phyloP scores from a whole-genome alignment of 1,140 invertebrate species.

The Lamellibrachia luymesi region DNA sequence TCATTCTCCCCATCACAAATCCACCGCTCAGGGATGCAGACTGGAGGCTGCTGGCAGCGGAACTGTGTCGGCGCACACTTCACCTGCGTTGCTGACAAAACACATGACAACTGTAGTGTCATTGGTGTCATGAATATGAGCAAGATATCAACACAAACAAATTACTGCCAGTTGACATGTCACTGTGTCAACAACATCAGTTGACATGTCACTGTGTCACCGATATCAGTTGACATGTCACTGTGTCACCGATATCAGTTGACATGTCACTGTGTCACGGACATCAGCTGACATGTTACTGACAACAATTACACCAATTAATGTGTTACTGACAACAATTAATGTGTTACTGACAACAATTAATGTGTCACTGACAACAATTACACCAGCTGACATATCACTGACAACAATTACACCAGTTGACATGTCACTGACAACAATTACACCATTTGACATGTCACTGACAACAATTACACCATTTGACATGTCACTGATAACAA shows the following conservation, averaged over 20 bases:
- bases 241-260: too few species aligned
- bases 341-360: neutral
- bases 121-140: neutral
- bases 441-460: too few species aligned
- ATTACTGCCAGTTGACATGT: neutral
- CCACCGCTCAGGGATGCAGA: constrained; percentile 12
- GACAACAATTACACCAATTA: neutral
- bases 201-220: too few species aligned
- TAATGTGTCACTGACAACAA: neutral
- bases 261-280: neutral
- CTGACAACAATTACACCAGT: too few species aligned
- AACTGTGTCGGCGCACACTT: neutral
- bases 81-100: neutral
- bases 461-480: too few species aligned
- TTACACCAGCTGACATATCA: neutral
- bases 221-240: too few species aligned
- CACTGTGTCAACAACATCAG: too few species aligned
- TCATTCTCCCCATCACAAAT: constrained; percentile 17
- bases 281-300: neutral
- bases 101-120: neutral
- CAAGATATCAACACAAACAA: neutral
- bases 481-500: too few species aligned
- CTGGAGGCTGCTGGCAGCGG: neutral
- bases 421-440: too few species aligned
- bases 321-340: neutral